phyloP scores from a whole-genome alignment of 2,113 vertebrate species.

The Gopherus flavomarginatus region DNA sequence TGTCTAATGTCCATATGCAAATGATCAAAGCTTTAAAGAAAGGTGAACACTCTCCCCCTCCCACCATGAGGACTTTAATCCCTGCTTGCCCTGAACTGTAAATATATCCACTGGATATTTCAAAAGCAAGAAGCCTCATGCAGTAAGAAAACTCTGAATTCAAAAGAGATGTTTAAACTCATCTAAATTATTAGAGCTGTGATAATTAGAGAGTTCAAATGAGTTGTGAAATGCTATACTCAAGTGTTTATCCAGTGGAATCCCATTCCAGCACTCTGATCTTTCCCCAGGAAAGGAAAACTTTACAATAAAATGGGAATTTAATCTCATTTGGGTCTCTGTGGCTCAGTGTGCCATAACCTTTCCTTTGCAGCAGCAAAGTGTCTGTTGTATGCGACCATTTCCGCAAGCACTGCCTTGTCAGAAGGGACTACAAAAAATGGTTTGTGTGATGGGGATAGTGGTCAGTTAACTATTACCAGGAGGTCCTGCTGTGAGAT shows the following conservation, averaged over 20 bases:
- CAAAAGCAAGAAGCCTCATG: not conserved
- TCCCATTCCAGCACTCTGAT: not conserved
- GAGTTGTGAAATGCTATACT: not conserved
- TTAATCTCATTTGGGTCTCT: not conserved
- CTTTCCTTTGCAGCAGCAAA: not conserved
- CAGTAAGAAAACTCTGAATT: not conserved
- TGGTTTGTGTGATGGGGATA: not conserved
- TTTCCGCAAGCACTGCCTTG: not conserved
- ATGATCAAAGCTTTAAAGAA: not conserved
- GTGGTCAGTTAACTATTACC: not conserved
- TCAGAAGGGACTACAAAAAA: not conserved
- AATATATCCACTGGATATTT: not conserved
- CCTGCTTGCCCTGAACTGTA: not conserved
- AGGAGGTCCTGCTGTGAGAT: not conserved
- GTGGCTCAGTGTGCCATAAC: fast-evolving
- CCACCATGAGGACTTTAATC: not conserved
- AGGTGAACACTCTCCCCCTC: not conserved
- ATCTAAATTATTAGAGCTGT: not conserved
- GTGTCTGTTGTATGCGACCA: not conserved
- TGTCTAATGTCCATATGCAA: not conserved
- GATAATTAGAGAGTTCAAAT: not conserved
- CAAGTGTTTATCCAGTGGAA: not conserved
- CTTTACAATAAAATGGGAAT: not conserved
- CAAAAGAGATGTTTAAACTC: not conserved
- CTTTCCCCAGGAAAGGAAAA: not conserved